Evolutionary conservation across 2,113 vertebrate species (phyloP), one percentile per base, ranked within the genome.

Genomic region (human): DNA sequence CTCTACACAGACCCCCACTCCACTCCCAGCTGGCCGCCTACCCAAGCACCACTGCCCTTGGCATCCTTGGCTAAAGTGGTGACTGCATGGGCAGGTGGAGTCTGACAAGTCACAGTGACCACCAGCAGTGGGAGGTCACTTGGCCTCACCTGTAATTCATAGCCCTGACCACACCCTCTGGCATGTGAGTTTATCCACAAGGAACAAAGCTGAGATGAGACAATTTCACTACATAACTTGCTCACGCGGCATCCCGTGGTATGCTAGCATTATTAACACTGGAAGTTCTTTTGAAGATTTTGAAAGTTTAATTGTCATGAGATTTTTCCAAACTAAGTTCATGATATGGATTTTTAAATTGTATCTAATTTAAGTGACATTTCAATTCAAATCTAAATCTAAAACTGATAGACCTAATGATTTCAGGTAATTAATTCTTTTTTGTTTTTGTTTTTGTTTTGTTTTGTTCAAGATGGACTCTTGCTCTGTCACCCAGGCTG

Each of bases 141-240:
- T 59, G 57, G 22, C 57, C 59, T 61, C 59, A 27, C 23, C 59
- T 61, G 23, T 61, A 25, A 61, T 25, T 23, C 59, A 61, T 9
- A 61, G 59, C 59, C 23, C 9, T 27, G 59, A 61, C 59, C 45
- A 45, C 59, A 27, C 3, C 10, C 23, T 25, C 59, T 25, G 59
- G 23, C 59, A 59, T 0, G 99, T 99, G 94, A 99, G 98, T 93
- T 99, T 99, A 96, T 99, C 99, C 98, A 99, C 99, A 9, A 99
- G 11, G 99, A 99, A 81, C 99, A 99, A 7, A 99, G 98, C 99
- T 99, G 97, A 82, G 98, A 98, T 0, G 48, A 91, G 93, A 97
- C 35, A 48, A 61, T 61, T 38, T 80, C 55, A 92, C 50, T 68
- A 55, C 73, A 40, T 10, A 8, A 52, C 1, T 94, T 25, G 23